Evolutionary conservation across 2,797 vertebrate genomes (phyloP).

Genomic region (Trachops cirrhosus): DNA sequence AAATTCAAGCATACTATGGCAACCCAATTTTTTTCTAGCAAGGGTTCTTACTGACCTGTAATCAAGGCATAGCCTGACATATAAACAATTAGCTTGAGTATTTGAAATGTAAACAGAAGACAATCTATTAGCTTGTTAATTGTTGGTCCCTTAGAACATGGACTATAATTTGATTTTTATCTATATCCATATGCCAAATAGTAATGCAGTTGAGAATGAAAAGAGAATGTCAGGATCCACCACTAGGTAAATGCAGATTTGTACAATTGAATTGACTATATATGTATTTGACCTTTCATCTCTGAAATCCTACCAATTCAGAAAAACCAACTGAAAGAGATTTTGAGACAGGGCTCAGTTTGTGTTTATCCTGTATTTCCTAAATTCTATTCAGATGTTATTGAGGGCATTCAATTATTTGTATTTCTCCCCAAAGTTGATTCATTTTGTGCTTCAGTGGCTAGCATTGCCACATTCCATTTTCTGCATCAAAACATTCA

Average conservation of each 20-base stretch:
- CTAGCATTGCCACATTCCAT: not conserved
- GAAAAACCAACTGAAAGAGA: constrained; percentile 21
- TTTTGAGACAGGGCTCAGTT: constrained; percentile 4
- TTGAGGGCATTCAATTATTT: constrained; percentile 18
- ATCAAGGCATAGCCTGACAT: constrained; percentile 5
- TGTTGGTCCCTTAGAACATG: not conserved
- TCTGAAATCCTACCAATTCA: constrained; percentile 42
- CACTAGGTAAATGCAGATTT: constrained; percentile 12
- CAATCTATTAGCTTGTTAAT: constrained; percentile 28
- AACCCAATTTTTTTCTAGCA: not conserved
- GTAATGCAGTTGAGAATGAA: constrained; percentile 35
- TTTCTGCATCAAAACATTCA: constrained; percentile 44
- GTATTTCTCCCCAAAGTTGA: constrained; percentile 28
- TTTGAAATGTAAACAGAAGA: constrained; percentile 3
- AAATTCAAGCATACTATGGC: constrained; percentile 18
- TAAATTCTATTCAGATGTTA: not conserved
- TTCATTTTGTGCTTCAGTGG: constrained; percentile 44
- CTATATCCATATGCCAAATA: constrained; percentile 15
- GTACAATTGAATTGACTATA: not conserved
- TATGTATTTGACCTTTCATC: not conserved
- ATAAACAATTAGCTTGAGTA: constrained; percentile 5
- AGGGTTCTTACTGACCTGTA: constrained; percentile 30
- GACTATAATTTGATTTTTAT: constrained; percentile 38
- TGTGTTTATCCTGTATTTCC: not conserved
- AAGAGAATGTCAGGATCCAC: not conserved